Evolutionary conservation across 2,888 invertebrate genomes (phyloP).

Genomic region (Phyllotreta striolata): DNA sequence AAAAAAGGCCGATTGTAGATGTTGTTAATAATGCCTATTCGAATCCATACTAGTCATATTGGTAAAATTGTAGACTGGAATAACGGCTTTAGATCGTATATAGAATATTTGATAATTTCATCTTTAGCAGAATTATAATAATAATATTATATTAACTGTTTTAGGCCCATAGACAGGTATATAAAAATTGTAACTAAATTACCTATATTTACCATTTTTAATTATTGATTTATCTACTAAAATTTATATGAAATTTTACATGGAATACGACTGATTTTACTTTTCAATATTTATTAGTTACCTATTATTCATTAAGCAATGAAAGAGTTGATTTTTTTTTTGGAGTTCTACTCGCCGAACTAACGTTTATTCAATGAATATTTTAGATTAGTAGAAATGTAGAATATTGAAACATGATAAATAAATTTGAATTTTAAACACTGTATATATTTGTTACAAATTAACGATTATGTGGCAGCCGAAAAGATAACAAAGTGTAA

Average conservation of each 20-base stretch:
- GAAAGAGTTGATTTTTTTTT: neutral
- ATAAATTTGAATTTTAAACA: neutral
- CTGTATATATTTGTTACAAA: neutral
- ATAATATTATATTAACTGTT: constrained; percentile 12
- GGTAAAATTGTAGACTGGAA: constrained; percentile 23
- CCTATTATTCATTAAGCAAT: neutral
- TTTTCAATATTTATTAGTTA: constrained; percentile 6
- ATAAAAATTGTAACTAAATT: too few species aligned
- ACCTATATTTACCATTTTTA: neutral
- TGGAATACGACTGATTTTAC: constrained; percentile 10
- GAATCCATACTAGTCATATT: constrained; percentile 20
- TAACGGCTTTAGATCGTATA: neutral
- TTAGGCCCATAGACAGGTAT: neutral
- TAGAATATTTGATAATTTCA: too few species aligned
- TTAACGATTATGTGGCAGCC: too few species aligned
- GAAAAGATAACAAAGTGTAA: too few species aligned
- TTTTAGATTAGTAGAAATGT: constrained; percentile 15
- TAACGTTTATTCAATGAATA: constrained; percentile 13
- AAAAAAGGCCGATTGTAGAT: neutral
- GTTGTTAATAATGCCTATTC: constrained; percentile 11
- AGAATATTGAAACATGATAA: constrained; percentile 12
- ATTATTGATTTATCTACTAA: constrained; percentile 1
- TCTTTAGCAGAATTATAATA: neutral
- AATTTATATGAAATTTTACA: constrained; percentile 2
- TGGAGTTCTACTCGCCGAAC: neutral